Evolutionary conservation across 1,140 invertebrate genomes (phyloP), one percentile per base, ranked within the genome.

Genomic region (Leptopilina clavipes): DNA sequence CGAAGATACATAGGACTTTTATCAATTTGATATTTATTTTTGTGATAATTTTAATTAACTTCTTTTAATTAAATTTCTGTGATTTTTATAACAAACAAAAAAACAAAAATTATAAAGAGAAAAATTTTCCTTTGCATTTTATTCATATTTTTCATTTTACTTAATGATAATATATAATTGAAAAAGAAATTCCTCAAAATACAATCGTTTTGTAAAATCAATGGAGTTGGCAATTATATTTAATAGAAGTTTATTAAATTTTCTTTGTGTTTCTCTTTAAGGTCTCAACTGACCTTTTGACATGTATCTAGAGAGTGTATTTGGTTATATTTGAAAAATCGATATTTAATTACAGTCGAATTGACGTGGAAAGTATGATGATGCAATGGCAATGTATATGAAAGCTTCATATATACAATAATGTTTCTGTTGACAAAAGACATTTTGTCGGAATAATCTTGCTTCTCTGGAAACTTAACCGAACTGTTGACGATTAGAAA

Each of bases 281-380:
- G 56, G 19, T 65, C 56, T 19, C 56, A 6, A 65, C 18, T 31
- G 56, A 65, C 56, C 56, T 65, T 65, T 65, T 65, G 22, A 65
- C 22, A 14, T 19, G 19, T 25, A 31, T 65, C 56, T 10, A 25
- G 54, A 59, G 18, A 17, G 22, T 8, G 10, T 59, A 25, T 59
- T 59, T 31, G 11, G 56, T 65, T 65, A 22, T 65, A 18, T 31
- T 19, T 65, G 22, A 31, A 25, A 65, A 31, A 65, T 65, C 56
- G 56, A 65, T 65, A 31, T 65, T 65, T 65, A 65, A 65, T 65
- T 65, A 65, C 22, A 65, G 56, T 22, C 31, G 56, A 3, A 65
- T 31, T 25, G 22, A 65, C 25, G 10, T 11, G 9, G 19, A 14
- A 65, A 25, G 11, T 65, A 31, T 65, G 9, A 40, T 40, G 56